phyloP scores from a whole-genome alignment of 2,888 invertebrate genomes.

The Polia nebulosa region DNA sequence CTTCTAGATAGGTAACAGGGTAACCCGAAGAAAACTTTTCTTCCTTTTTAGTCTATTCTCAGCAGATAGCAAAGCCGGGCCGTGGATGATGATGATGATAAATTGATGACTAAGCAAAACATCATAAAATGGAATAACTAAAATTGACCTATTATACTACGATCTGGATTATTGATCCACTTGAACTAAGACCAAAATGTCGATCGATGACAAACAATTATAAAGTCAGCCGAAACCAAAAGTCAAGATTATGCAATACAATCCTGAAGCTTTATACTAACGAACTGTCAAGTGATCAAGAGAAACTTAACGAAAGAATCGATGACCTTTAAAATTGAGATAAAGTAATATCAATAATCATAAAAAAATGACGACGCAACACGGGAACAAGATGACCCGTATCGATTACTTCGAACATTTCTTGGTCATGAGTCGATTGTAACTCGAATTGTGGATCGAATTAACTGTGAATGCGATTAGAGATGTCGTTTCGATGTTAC shows the following conservation, averaged over 20 bases:
- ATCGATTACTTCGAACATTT: conserved; percentile 73
- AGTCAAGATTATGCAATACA: conserved; percentile 15
- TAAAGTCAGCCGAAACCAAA: conserved; percentile 24
- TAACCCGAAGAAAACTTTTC: no score
- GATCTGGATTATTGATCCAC: no score
- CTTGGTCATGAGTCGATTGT: conserved; percentile 72
- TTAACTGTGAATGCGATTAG: conserved; percentile 46
- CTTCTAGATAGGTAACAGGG: no score
- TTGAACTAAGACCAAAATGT: background rate
- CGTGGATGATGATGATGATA: no score
- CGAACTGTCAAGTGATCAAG: conserved; percentile 7
- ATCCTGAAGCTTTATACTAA: conserved; percentile 18
- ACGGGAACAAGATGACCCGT: conserved; percentile 64
- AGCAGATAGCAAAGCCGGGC: no score
- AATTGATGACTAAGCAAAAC: no score
- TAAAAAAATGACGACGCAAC: conserved; percentile 38
- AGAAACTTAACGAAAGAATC: conserved; percentile 21
- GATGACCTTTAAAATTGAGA: conserved; percentile 58
- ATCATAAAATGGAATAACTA: background rate
- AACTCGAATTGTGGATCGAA: conserved; percentile 60
- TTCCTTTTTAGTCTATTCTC: no score
- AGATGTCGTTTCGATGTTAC: conserved; percentile 44
- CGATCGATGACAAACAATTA: background rate
- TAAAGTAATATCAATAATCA: conserved; percentile 47
- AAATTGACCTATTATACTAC: background rate